Percentiles rank a stretch among this genome's conserved stretches.
Evolutionary conservation across 2,113 vertebrate genomes (phyloP).

Genomic region (Halcyon malimbica): DNA sequence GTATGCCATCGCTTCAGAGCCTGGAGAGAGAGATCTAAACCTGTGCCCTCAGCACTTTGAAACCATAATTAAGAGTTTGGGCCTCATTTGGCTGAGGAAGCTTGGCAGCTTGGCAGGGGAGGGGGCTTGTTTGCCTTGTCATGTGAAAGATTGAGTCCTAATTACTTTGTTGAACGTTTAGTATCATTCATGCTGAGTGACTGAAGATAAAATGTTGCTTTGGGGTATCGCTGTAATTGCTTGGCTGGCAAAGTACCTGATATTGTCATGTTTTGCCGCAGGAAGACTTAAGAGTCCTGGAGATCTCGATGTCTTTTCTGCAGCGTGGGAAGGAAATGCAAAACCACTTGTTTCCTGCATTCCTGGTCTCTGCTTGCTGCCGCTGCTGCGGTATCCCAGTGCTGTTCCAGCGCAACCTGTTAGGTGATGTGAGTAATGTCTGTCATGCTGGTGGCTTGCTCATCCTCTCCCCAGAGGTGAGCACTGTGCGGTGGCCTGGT

Average conservation of each 20-base stretch:
- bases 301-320: background rate
- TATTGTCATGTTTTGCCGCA: background rate
- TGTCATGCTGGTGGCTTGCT: background rate
- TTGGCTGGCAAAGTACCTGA: background rate
- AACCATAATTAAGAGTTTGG: background rate
- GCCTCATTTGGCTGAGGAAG: background rate
- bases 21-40: background rate
- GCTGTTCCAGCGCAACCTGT: background rate
- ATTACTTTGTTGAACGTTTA: background rate
- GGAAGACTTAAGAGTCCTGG: background rate
- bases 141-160: background rate
- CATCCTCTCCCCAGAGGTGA: background rate
- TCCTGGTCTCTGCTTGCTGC: background rate
- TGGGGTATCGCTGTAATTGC: background rate
- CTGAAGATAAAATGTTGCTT: background rate
- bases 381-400: background rate
- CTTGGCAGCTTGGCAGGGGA: background rate
- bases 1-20: conserved; percentile 6
- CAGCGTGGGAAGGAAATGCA: background rate
- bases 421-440: background rate
- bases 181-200: background rate
- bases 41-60: background rate
- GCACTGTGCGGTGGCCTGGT: background rate
- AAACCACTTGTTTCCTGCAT: background rate
- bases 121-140: background rate